Base-by-base conservation (phyloP, 2,888 invertebrate species). In the Melieria omissa region DNA sequence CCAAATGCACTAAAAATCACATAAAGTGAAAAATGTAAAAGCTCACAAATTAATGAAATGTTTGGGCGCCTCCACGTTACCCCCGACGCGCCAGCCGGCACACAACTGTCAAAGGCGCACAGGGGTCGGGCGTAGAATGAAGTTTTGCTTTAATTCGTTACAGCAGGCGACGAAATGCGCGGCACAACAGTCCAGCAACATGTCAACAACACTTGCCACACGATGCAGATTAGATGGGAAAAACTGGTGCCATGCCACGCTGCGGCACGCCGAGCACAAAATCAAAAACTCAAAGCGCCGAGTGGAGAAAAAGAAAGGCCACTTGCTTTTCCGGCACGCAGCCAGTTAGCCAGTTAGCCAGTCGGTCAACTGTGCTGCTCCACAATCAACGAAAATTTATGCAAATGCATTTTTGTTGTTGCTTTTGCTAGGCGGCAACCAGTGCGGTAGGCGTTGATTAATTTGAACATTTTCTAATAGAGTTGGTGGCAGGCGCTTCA, bases 391-490 rank as follows among this genome's bases (percentile, higher is more conserved):
- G 45, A 57, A 45, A n/a, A 47, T 60, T 44, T 61, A 67, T 67
- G 60, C 67, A 62, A 69, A 63, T 69, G n/a, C 46, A 46, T 42
- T 52, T n/a, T 5, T 16, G 45, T 29, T 54, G 44, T 16, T 12
- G 60, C 4, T 49, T 14, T 44, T 42, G 1, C 7, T 7, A 2
- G 14, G 58, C 41, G n/a, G 65, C 6, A 42, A 54, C 52, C 54
- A 14, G 7, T 4, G 62, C 7, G 16, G 62, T 5, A 47, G 8
- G 47, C 44, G n/a, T 60, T 65, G 61, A 65, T 70, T 70, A 70
- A 70, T 70, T 64, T 49, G 16, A 49, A 49, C 44, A 52, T 70
- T 70, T 70, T 63, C 70, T 64, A 63, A 67, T 67, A 67, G 67
- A 67, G 49, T 67, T 66, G 58, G 9, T 16, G 46, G 66, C 47